Conservation (phyloP, 2,888 invertebrate species). For the Platerodrilus igneus region DNA sequence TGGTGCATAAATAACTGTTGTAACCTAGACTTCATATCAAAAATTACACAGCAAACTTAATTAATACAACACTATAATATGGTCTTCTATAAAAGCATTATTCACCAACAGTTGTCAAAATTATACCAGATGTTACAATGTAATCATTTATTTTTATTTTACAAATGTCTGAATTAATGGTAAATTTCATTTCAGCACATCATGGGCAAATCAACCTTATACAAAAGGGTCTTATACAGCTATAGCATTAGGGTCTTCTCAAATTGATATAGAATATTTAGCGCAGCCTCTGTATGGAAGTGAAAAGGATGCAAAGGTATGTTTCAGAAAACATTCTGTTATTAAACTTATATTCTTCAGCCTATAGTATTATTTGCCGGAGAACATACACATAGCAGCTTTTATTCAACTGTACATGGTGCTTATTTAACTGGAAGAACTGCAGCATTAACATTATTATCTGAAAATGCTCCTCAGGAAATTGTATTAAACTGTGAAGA, state of each 20-base stretch:
- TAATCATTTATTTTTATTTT: no score
- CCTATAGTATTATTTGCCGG: conserved; percentile 86
- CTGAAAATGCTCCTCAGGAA: conserved; percentile 57
- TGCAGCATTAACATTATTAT: conserved; percentile 69
- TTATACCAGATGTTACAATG: no score
- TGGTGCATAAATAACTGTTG: no score
- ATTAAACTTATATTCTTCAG: no score
- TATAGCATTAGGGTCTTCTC: conserved; percentile 82
- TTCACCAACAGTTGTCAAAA: background rate
- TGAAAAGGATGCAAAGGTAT: conserved; percentile 67
- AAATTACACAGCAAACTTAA: no score
- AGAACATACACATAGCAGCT: conserved; percentile 91
- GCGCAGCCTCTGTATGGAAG: conserved; percentile 76
- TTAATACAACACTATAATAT: no score
- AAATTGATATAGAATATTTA: conserved; percentile 81
- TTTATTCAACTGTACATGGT: conserved; percentile 94
- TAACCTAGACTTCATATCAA: no score
- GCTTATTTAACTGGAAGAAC: conserved; percentile 84
- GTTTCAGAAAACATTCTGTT: no score
- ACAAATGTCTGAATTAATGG: no score
- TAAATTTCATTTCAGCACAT: conserved; percentile 67
- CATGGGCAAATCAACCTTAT: conserved; percentile 80
- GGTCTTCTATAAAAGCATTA: no score
- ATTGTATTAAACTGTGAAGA: conserved; percentile 69
- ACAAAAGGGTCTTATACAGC: conserved; percentile 88